Percentiles rank a stretch among this genome's conserved stretches.
These are phyloP conservation scores for Onychostruthus taczanowskii DNA, from an alignment of 2,113 vertebrate species.

Conservation along the genomic window DNA sequence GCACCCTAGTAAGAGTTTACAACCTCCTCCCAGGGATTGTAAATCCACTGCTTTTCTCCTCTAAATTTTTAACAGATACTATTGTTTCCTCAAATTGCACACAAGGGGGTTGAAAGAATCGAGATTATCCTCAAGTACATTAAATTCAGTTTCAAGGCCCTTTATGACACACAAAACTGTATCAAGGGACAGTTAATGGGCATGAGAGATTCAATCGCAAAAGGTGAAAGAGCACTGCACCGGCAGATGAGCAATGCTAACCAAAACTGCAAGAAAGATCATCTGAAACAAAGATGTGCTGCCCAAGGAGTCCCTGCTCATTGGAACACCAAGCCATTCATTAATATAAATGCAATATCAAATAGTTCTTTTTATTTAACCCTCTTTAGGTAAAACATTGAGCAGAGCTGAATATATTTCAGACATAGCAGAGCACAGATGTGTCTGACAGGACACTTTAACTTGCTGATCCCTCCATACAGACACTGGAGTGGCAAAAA, in stretches of 20 bases:
- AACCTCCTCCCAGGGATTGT: slow-evolving; percentile 51
- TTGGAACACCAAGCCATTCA: neutral
- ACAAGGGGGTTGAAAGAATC: slow-evolving; percentile 33
- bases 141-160: slow-evolving; percentile 44
- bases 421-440: neutral
- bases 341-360: neutral
- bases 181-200: slow-evolving; percentile 27
- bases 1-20: slow-evolving; percentile 52
- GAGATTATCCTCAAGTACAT: slow-evolving; percentile 48
- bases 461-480: neutral
- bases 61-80: slow-evolving; percentile 59
- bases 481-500: neutral
- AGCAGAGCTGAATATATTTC: neutral
- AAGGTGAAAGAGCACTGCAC: slow-evolving; percentile 6
- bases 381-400: neutral
- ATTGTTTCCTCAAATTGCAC: slow-evolving; percentile 59
- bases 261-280: neutral
- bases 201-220: neutral
- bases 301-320: neutral
- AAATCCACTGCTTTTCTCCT: slow-evolving; percentile 57
- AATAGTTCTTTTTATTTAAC: neutral
- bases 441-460: neutral
- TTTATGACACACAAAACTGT: slow-evolving; percentile 33
- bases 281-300: neutral
- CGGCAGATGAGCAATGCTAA: neutral